Evolutionary conservation across 2,888 invertebrate genomes (phyloP).

Genomic region (Mimumesa dahlbomi): DNA sequence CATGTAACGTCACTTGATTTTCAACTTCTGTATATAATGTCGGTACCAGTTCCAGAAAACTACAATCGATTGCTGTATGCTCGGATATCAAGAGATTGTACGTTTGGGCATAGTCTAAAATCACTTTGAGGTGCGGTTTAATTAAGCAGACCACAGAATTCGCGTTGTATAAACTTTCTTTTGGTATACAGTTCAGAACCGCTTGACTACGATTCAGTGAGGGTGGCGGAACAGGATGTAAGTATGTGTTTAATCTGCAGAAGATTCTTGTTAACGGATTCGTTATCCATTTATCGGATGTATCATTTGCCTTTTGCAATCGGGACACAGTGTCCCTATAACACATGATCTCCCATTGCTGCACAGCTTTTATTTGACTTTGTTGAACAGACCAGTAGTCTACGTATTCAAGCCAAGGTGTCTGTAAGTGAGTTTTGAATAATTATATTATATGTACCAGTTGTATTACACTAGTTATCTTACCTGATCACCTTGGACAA

Average conservation of each 20-base stretch:
- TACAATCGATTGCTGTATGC: constrained; percentile 85
- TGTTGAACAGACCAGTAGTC: constrained; percentile 83
- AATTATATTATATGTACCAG: constrained; percentile 5
- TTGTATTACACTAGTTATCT: background rate
- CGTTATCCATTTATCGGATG: constrained; percentile 59
- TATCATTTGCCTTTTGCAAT: constrained; percentile 60
- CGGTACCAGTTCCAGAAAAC: constrained; percentile 84
- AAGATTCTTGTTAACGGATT: constrained; percentile 83
- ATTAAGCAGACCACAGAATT: constrained; percentile 79
- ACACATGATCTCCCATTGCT: constrained; percentile 83
- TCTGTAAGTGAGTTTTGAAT: constrained; percentile 69
- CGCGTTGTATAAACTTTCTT: constrained; percentile 78
- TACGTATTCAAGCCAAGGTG: constrained; percentile 86
- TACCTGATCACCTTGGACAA: constrained; percentile 84
- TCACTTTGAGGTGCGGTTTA: constrained; percentile 80
- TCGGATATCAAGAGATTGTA: constrained; percentile 85
- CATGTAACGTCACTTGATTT: constrained; percentile 82
- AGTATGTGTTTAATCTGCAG: constrained; percentile 84
- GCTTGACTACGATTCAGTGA: constrained; percentile 80
- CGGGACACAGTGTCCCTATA: constrained; percentile 79
- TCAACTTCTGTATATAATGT: constrained; percentile 83
- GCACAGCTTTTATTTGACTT: constrained; percentile 81
- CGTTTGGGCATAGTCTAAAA: constrained; percentile 81
- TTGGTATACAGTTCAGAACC: constrained; percentile 79
- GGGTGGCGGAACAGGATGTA: constrained; percentile 84